These are phyloP conservation scores for Allobates femoralis DNA, from an alignment of 2,797 vertebrate species.

Conservation along the genomic window DNA sequence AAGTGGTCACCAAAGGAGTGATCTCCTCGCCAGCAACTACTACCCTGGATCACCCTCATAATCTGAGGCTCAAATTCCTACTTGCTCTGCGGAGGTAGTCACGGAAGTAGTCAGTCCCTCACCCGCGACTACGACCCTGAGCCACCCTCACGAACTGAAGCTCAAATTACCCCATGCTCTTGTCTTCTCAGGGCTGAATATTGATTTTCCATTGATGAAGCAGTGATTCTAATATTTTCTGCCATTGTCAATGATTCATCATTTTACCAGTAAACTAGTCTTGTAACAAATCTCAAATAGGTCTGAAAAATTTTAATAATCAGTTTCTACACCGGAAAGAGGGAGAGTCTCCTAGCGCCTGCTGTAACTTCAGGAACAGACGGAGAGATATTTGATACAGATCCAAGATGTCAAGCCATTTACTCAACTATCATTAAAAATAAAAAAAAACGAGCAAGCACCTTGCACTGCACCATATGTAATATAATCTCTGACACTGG, in stretches of 20 bases:
- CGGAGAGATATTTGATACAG: conserved; percentile 44
- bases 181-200: not conserved
- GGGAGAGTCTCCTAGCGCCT: not conserved
- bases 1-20: too few relatives aligned
- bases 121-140: too few relatives aligned
- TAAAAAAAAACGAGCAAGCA: conserved; percentile 1
- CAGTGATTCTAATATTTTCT: not conserved
- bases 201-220: not conserved
- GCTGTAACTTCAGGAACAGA: conserved; percentile 25
- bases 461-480: conserved; percentile 53
- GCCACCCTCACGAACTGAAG: too few relatives aligned
- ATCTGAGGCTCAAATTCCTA: too few relatives aligned
- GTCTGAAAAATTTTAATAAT: not conserved
- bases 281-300: not conserved
- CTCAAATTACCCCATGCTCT: not conserved
- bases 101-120: too few relatives aligned
- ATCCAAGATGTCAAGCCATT: conserved; percentile 48
- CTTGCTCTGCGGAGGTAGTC: too few relatives aligned
- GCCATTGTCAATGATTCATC: not conserved
- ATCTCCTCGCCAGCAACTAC: too few relatives aligned
- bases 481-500: conserved; percentile 53
- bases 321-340: not conserved
- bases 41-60: too few relatives aligned
- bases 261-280: not conserved
- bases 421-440: conserved; percentile 57